Evolutionary conservation across 2,888 invertebrate species (phyloP).

Genomic region (Melieria omissa): DNA sequence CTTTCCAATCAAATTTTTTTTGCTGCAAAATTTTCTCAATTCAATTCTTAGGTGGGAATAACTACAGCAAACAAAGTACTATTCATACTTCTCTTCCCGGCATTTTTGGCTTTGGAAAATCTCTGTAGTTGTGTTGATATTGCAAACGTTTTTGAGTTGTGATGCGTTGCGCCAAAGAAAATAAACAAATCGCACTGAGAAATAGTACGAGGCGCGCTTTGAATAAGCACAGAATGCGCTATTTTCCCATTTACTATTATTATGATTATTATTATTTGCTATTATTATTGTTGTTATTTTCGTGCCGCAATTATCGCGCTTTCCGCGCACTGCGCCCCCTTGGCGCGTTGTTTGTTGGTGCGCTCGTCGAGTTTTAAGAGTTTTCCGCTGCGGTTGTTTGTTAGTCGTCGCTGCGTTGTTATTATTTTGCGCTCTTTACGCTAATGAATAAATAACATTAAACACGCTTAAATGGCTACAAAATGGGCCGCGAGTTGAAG

Average conservation of each 20-base stretch:
- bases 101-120: no score
- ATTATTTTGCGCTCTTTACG: constrained; percentile 53
- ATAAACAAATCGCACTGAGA: no score
- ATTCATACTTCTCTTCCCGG: no score
- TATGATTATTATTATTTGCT: not conserved
- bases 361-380: constrained; percentile 17
- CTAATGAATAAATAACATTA: constrained; percentile 62
- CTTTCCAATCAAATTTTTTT: no score
- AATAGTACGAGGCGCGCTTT: no score
- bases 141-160: no score
- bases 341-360: constrained; percentile 19
- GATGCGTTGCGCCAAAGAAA: no score
- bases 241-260: not conserved
- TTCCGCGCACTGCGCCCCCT: constrained; percentile 14
- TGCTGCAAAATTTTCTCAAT: no score
- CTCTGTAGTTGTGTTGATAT: no score
- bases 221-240: no score
- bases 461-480: constrained; percentile 57
- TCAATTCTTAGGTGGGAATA: no score
- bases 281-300: constrained; percentile 19
- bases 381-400: constrained; percentile 16
- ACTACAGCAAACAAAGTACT: no score
- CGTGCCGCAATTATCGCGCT: not conserved
- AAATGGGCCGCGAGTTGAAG: constrained; percentile 21
- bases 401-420: not conserved